A percentile compares a stretch with the other conserved stretches of the same genome.
Conservation (phyloP, 1,140 invertebrate genomes). For the Trichogramma pretiosum region DNA sequence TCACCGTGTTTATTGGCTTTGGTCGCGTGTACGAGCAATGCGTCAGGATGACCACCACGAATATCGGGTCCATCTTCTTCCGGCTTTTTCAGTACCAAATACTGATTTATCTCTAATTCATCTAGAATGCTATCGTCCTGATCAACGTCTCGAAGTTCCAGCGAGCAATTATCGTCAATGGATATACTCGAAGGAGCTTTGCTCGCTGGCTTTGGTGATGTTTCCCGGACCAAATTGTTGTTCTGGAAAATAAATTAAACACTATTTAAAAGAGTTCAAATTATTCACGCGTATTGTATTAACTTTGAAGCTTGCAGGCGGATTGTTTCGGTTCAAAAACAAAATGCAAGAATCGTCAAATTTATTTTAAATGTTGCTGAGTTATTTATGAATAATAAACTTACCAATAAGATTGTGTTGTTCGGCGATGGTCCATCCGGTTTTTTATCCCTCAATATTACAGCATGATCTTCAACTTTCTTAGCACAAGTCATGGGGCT, state of each 20-base stretch:
- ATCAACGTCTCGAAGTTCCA: constrained; percentile 39
- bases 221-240: constrained; percentile 32
- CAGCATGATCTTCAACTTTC: too few species aligned
- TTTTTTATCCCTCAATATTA: background rate
- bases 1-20: constrained; percentile 80
- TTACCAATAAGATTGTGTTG: too few species aligned
- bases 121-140: constrained; percentile 53
- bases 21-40: constrained; percentile 86
- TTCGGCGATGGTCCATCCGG: background rate
- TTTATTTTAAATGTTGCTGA: too few species aligned
- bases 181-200: constrained; percentile 37
- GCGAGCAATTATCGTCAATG: constrained; percentile 36
- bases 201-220: constrained; percentile 34
- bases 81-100: constrained; percentile 66
- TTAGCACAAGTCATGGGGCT: constrained; percentile 37
- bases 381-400: too few species aligned
- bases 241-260: constrained; percentile 23
- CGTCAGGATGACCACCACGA: constrained; percentile 81
- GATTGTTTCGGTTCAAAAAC: too few species aligned
- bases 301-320: too few species aligned
- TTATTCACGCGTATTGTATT: background rate
- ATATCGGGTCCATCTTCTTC: constrained; percentile 82
- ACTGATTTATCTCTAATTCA: constrained; percentile 70
- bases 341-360: too few species aligned
- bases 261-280: too few species aligned